Evolutionary conservation across 2,113 vertebrate species (phyloP).

Genomic region (Pao palembangensis): DNA sequence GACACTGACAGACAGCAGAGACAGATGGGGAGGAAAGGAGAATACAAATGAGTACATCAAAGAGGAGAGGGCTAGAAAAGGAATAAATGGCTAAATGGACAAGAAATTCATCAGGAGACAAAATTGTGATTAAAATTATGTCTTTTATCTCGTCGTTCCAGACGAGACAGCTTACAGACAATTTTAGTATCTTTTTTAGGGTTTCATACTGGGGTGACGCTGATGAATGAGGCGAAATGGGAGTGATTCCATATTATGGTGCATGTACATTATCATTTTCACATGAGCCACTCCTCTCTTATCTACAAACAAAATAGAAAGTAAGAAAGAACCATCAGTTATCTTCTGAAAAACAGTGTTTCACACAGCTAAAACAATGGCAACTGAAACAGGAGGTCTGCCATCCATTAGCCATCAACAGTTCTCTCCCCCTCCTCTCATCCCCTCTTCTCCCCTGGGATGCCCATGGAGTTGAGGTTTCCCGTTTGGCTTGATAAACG

Average conservation of each 20-base stretch:
- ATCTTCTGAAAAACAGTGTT: background rate
- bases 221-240: too few species aligned
- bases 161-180: slow-evolving; percentile 4
- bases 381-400: slow-evolving; percentile 11
- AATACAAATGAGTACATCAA: slow-evolving; percentile 44
- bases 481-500: slow-evolving; percentile 38
- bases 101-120: too few species aligned
- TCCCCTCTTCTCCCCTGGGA: slow-evolving; percentile 9
- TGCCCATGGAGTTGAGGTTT: slow-evolving; percentile 16
- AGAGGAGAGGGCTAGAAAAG: slow-evolving; percentile 11
- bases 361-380: background rate
- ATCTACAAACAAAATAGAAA: background rate
- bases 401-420: slow-evolving; percentile 7
- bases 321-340: background rate
- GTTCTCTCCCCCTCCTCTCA: background rate
- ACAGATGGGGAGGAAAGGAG: slow-evolving; percentile 13
- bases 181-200: background rate
- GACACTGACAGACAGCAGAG: slow-evolving; percentile 21
- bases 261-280: too few species aligned
- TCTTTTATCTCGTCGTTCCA: slow-evolving; percentile 1
- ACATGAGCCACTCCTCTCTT: background rate
- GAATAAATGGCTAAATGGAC: slow-evolving; percentile 17
- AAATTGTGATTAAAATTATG: background rate
- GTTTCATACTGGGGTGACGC: background rate
- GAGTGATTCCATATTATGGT: too few species aligned